Percentiles rank a stretch among this genome's conserved stretches.
These are phyloP conservation scores for Leptonema lineaticorne DNA, from an alignment of 1,140 invertebrate genomes.

Conservation along the genomic window DNA sequence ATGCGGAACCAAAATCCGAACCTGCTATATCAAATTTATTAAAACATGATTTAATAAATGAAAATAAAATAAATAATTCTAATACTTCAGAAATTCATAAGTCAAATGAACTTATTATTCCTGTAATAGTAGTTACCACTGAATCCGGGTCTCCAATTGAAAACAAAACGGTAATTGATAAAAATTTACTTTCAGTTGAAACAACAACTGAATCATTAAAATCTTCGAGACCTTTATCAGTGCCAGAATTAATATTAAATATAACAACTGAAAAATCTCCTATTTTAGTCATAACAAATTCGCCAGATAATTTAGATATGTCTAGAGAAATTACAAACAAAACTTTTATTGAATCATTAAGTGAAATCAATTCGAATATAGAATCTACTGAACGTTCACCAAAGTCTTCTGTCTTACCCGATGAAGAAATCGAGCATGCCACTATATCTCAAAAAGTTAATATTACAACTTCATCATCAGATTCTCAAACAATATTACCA, in stretches of 20 bases:
- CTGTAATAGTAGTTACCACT: background rate
- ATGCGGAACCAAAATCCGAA: constrained; percentile 38
- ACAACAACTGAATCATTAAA: background rate
- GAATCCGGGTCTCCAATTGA: background rate
- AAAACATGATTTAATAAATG: constrained; percentile 14
- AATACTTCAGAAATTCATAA: constrained; percentile 39
- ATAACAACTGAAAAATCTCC: background rate
- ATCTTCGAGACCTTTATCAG: background rate
- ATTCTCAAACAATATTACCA: background rate
- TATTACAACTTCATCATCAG: background rate
- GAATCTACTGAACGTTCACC: constrained; percentile 34
- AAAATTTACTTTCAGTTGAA: background rate
- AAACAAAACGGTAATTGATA: background rate
- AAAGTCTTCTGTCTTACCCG: constrained; percentile 23
- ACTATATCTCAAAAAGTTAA: too few relatives aligned
- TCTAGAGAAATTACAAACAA: constrained; percentile 37
- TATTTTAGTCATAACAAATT: too few relatives aligned
- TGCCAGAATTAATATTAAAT: background rate
- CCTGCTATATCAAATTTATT: constrained; percentile 27
- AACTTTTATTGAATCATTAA: constrained; percentile 18
- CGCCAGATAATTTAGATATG: too few relatives aligned
- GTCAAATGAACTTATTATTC: constrained; percentile 13
- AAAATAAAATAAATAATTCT: too few relatives aligned
- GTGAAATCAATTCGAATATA: constrained; percentile 22
- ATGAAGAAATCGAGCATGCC: background rate